A percentile compares a stretch with the other conserved stretches of the same genome.
phyloP scores from a whole-genome alignment of 1,140 invertebrate genomes.

The Rhopalosiphum padi region DNA sequence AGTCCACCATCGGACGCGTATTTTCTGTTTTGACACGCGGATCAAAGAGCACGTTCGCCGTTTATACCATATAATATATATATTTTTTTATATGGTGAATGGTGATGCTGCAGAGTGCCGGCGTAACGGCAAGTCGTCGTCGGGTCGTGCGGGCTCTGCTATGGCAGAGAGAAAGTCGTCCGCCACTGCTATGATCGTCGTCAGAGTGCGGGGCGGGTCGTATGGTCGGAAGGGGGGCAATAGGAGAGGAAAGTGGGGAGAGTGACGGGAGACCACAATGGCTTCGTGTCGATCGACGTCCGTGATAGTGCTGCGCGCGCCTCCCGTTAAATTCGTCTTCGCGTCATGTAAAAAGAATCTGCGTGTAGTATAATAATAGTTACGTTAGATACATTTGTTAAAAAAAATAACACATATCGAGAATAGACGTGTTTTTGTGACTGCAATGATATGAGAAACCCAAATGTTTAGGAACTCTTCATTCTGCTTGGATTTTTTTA shows the following conservation, averaged over 20 bases:
- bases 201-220: slow-evolving; percentile 6
- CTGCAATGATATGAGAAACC: not conserved
- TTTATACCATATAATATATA: not conserved
- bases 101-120: not conserved
- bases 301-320: slow-evolving; percentile 37
- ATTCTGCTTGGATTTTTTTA: too few relatives aligned
- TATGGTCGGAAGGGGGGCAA: not conserved
- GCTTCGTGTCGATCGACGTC: slow-evolving; percentile 38
- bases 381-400: not conserved
- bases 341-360: not conserved
- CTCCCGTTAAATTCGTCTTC: slow-evolving; percentile 44
- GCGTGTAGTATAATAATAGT: not conserved
- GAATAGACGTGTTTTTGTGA: not conserved
- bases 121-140: not conserved
- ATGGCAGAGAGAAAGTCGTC: slow-evolving; percentile 36
- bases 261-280: slow-evolving; percentile 47
- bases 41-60: slow-evolving; percentile 30
- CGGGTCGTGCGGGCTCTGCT: not conserved
- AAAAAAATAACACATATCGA: not conserved
- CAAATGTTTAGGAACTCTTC: not conserved
- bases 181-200: not conserved
- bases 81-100: not conserved
- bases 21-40: slow-evolving; percentile 52
- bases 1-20: slow-evolving; percentile 41
- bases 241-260: not conserved